A percentile compares a stretch with the other conserved stretches of the same genome.
Evolutionary conservation across 2,888 invertebrate genomes (phyloP).

Genomic region (Unio delphinus): DNA sequence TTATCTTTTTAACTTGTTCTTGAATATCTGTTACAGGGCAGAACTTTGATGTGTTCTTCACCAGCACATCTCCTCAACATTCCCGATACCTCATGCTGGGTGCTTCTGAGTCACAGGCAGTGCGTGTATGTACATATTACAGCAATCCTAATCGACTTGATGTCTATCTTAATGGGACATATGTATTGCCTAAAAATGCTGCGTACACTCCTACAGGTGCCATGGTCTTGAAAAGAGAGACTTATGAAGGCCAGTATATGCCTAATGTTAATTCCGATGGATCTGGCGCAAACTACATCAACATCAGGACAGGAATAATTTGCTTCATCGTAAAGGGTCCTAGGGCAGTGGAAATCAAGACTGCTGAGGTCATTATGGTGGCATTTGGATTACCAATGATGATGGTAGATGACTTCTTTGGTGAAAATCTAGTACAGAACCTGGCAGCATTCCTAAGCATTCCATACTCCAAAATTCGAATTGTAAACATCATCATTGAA

Average conservation of each 20-base stretch:
- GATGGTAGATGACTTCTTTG: conserved; percentile 63
- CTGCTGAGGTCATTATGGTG: conserved; percentile 45
- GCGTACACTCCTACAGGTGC: conserved; percentile 28
- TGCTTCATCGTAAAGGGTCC: conserved; percentile 53
- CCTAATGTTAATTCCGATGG: conserved; percentile 35
- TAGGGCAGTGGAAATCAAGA: conserved; percentile 41
- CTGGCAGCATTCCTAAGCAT: conserved; percentile 60
- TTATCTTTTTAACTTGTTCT: background rate
- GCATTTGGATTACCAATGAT: conserved; percentile 49
- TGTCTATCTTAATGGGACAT: conserved; percentile 29
- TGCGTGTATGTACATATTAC: conserved; percentile 47
- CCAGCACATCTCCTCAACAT: conserved; percentile 57
- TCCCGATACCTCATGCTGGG: conserved; percentile 51
- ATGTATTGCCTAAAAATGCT: conserved; percentile 38
- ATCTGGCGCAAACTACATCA: conserved; percentile 59
- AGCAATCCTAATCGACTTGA: conserved; percentile 39
- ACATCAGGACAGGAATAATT: conserved; percentile 40
- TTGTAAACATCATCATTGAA: conserved; percentile 55
- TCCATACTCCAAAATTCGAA: conserved; percentile 50
- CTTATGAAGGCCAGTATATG: conserved; percentile 21
- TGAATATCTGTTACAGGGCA: conserved; percentile 26
- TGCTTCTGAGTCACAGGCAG: conserved; percentile 28
- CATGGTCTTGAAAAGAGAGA: conserved; percentile 29
- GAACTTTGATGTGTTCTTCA: conserved; percentile 43
- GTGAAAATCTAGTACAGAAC: conserved; percentile 57